A percentile compares a stretch with the other conserved stretches of the same genome.
Evolutionary conservation across 2,113 vertebrate species (phyloP).

Genomic region (Ceyx melanurus): DNA sequence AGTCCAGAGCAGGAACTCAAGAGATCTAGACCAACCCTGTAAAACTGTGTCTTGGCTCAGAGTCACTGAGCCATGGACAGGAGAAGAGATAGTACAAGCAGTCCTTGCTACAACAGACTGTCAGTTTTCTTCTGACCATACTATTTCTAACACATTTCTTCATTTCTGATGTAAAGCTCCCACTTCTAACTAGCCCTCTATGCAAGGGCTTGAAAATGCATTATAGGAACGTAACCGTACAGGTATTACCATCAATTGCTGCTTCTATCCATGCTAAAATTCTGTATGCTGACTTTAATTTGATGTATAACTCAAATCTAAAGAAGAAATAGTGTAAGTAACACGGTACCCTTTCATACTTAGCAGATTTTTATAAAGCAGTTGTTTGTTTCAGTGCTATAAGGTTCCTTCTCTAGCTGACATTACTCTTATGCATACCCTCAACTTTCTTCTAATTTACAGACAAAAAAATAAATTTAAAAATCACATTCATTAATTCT

Average conservation of each 20-base stretch:
- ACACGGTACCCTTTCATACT: background rate
- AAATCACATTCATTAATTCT: background rate
- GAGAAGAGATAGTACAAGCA: background rate
- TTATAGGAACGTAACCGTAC: background rate
- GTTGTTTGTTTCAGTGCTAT: background rate
- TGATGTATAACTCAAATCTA: background rate
- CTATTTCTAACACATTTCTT: background rate
- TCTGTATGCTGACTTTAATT: background rate
- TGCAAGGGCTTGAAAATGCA: background rate
- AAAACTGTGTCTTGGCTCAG: background rate
- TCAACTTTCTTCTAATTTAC: background rate
- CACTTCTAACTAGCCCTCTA: background rate
- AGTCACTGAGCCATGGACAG: background rate
- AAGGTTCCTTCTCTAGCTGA: background rate
- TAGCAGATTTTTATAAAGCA: background rate
- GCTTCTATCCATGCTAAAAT: background rate
- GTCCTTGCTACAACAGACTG: accelerated
- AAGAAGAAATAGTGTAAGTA: background rate
- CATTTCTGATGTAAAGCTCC: background rate
- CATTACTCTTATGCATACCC: background rate
- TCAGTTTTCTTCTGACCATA: background rate
- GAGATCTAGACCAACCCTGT: background rate
- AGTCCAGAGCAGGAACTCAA: background rate
- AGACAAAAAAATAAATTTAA: background rate
- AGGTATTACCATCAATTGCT: background rate